Base-by-base conservation (phyloP, 1,140 invertebrate species). In the Monochamus saltuarius region DNA sequence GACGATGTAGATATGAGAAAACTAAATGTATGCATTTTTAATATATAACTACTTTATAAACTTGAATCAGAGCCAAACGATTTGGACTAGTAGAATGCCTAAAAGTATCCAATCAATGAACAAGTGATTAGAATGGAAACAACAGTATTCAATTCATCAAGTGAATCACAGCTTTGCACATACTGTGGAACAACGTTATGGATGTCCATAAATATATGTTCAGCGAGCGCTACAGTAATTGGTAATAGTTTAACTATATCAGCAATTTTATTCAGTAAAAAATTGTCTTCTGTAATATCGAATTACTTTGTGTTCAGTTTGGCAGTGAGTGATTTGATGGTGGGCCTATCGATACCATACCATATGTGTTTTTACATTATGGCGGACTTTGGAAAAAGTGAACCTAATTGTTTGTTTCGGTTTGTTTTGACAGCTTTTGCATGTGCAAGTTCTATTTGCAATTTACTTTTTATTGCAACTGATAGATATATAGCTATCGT, bases 401-500 rank as follows among this genome's bases (percentile, higher is more conserved):
- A 85, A 63, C 75, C 74, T 42, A 83, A 84, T 0, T 91, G 89
- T 64, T 66, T 90, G 10, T 75, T 87, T 72, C 79, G 87, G 64
- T 89, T 90, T 72, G 85, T 88, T 14, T 77, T 90, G 2, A 85
- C 88, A 52, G 83, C 85, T 52, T 80, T 89, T 62, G 87, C 86
- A 49, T 89, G 88, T 71, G 82, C 85, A 64, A 87, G 85, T 16
- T 90, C 89, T 64, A 88, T 94, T 68, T 85, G 87, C 73, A 94
- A 91, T 63, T 82, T 95, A 39, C 88, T 89, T 53, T 84, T 88
- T 13, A 93, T 95, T 52, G 89, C 91, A 9, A 79, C 92, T 17
- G 92, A 94, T 76, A 84, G 92, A 43, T 92, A 90, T 71, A 80
- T 90, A 60, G 90, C 91, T 0, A 90, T 94, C 56, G 83, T 94